phyloP scores from a whole-genome alignment of 1,140 invertebrate species.

The Rhagoletis pomonella region DNA sequence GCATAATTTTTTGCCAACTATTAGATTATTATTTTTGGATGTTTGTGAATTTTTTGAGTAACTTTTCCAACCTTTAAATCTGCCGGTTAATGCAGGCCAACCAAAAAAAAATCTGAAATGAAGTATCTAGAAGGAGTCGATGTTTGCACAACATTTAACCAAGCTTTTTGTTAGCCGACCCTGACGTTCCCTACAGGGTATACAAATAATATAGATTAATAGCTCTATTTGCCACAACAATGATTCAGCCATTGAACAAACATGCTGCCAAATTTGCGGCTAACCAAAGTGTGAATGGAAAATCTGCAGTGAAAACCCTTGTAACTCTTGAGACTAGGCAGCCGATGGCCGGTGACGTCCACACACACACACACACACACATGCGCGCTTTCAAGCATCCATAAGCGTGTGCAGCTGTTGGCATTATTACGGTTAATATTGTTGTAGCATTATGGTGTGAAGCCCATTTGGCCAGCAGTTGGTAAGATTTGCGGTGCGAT shows the following conservation, averaged over 20 bases:
- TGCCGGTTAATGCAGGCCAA: no score
- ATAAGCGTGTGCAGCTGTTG: background rate
- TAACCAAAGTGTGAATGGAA: slow-evolving; percentile 32
- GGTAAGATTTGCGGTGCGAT: background rate
- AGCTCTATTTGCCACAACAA: background rate
- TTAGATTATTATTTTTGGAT: no score
- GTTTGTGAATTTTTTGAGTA: no score
- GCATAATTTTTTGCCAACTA: no score
- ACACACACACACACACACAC: background rate
- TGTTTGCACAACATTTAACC: no score
- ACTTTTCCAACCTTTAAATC: no score
- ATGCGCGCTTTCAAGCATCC: background rate
- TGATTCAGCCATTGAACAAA: background rate
- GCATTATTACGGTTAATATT: background rate
- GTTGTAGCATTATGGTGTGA: background rate
- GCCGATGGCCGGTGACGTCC: background rate
- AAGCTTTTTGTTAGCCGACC: no score
- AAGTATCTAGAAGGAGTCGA: no score
- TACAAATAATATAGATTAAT: background rate
- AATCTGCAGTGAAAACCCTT: background rate
- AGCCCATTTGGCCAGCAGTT: background rate
- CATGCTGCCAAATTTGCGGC: slow-evolving; percentile 16
- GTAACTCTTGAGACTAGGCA: background rate
- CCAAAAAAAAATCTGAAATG: no score
- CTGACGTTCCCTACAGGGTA: background rate